A percentile compares a stretch with the other conserved stretches of the same genome.
These are phyloP conservation scores for Osmerus mordax DNA, from an alignment of 2,113 vertebrate species.

Conservation along the genomic window DNA sequence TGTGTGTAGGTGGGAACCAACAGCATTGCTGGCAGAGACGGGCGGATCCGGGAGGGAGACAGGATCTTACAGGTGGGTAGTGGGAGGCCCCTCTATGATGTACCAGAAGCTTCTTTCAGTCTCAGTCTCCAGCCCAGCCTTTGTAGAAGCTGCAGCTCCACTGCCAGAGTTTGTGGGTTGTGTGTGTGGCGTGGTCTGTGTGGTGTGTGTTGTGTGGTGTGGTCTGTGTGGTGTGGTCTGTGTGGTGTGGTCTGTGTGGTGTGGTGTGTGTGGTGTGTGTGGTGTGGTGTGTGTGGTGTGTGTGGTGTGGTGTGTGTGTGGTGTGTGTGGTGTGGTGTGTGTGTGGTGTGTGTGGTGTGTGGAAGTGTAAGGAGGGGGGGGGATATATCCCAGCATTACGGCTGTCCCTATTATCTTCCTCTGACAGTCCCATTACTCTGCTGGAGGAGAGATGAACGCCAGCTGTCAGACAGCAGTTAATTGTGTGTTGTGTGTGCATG, in stretches of 20 bases:
- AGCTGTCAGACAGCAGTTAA: slow-evolving; percentile 92
- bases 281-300: slow-evolving; percentile 7
- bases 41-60: slow-evolving; percentile 90
- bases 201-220: slow-evolving; percentile 30
- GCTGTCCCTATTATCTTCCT: slow-evolving; percentile 67
- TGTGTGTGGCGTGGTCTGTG: slow-evolving; percentile 17
- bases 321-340: neutral
- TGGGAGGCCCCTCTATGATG: too few species aligned
- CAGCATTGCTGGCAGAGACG: slow-evolving; percentile 90
- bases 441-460: slow-evolving; percentile 92
- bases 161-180: too few species aligned
- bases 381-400: slow-evolving; percentile 15
- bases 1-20: slow-evolving; percentile 83
- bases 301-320: slow-evolving; percentile 13
- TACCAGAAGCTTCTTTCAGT: too few species aligned
- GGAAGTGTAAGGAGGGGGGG: slow-evolving; percentile 10
- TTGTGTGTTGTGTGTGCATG: slow-evolving; percentile 77
- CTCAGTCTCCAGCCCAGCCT: too few species aligned
- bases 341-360: slow-evolving; percentile 39
- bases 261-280: slow-evolving; percentile 40
- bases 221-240: slow-evolving; percentile 20
- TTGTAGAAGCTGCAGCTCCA: too few species aligned
- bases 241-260: neutral
- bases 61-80: slow-evolving; percentile 86
- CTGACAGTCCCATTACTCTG: slow-evolving; percentile 96